Evolutionary conservation across 1,140 invertebrate genomes (phyloP).

Genomic region (Aphaenogaster rudis): DNA sequence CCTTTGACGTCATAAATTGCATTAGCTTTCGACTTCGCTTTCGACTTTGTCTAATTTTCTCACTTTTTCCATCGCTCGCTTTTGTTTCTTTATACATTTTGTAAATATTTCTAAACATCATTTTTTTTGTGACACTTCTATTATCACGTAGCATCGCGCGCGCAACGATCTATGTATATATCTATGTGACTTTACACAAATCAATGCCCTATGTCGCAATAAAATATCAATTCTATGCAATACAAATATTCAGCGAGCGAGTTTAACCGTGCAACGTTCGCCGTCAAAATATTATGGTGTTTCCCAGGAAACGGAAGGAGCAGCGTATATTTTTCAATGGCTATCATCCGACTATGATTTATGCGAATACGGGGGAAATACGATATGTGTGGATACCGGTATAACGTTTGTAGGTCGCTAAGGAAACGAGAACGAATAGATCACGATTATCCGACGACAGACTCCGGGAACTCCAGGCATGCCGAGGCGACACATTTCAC

Average conservation of each 20-base stretch:
- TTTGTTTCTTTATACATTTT: background rate
- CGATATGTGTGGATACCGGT: constrained; percentile 67
- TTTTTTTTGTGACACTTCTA: background rate
- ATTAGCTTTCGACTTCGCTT: background rate
- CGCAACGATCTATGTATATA: background rate
- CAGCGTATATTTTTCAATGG: constrained; percentile 72
- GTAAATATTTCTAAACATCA: background rate
- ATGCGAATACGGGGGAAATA: constrained; percentile 63
- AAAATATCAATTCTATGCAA: constrained; percentile 52
- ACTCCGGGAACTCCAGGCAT: constrained; percentile 39
- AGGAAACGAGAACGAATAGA: constrained; percentile 72
- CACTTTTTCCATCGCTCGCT: background rate
- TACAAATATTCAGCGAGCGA: constrained; percentile 50
- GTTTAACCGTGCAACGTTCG: constrained; percentile 57
- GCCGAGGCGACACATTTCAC: constrained; percentile 58
- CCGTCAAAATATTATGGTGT: constrained; percentile 71
- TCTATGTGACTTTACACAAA: constrained; percentile 25
- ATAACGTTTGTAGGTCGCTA: constrained; percentile 63
- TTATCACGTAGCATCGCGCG: background rate
- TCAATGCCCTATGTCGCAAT: constrained; percentile 35
- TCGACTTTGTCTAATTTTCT: background rate
- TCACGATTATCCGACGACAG: constrained; percentile 73
- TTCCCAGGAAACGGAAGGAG: constrained; percentile 71
- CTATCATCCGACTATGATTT: constrained; percentile 70
- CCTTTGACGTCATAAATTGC: constrained; percentile 23